Conservation (phyloP, 2,113 vertebrate genomes). For the Benitochromis conjunctus region DNA sequence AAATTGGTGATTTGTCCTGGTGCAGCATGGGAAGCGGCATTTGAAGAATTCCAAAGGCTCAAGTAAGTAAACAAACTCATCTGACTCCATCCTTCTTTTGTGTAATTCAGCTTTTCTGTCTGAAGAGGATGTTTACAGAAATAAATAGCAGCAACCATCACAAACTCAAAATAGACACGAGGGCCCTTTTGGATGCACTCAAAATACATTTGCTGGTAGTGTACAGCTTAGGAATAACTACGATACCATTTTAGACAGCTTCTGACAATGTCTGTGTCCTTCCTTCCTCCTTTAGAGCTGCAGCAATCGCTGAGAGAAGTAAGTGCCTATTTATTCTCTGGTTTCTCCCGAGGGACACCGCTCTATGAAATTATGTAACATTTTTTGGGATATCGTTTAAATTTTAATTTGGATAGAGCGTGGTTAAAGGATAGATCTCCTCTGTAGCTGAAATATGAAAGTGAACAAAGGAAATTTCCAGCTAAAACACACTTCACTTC, state of each 20-base stretch:
- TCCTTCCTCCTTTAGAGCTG: constrained; percentile 80
- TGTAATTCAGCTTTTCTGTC: not conserved
- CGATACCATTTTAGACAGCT: constrained; percentile 38
- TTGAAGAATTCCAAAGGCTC: constrained; percentile 95
- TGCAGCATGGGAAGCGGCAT: constrained; percentile 90
- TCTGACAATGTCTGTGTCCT: constrained; percentile 50
- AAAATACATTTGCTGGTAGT: constrained; percentile 54
- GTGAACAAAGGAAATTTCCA: not conserved
- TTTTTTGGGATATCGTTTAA: not conserved
- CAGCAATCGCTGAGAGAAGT: constrained; percentile 97
- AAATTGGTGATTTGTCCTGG: not conserved
- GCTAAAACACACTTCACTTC: not conserved
- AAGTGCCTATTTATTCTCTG: constrained; percentile 70
- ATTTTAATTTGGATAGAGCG: not conserved
- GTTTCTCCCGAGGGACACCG: not conserved
- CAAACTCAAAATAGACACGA: constrained; percentile 19
- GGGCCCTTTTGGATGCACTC: not conserved
- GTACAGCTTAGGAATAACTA: constrained; percentile 1
- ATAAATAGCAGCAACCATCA: constrained; percentile 9
- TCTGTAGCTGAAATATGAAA: not conserved
- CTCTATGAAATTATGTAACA: not conserved
- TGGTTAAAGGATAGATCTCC: not conserved
- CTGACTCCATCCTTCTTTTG: not conserved
- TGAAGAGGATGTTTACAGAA: constrained; percentile 34
- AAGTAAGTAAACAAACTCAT: constrained; percentile 84